Percentiles rank a stretch among this genome's conserved stretches.
These are phyloP conservation scores for Eupithecia dodoneata DNA, from an alignment of 2,888 invertebrate species.

Conservation along the genomic window DNA sequence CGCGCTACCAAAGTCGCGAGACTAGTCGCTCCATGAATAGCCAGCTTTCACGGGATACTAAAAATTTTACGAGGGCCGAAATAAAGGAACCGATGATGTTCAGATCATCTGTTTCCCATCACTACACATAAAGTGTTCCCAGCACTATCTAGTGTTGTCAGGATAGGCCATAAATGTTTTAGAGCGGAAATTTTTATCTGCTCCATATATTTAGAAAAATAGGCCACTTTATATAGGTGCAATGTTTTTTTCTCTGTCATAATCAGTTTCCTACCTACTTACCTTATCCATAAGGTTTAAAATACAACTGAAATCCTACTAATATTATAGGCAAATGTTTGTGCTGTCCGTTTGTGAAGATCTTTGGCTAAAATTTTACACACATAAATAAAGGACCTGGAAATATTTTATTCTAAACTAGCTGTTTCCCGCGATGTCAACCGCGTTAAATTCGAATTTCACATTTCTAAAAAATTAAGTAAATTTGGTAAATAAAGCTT, in stretches of 20 bases:
- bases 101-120: conserved; percentile 66
- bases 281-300: not conserved
- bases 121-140: conserved; percentile 53
- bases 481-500: too few relatives aligned
- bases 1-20: conserved; percentile 8
- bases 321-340: too few relatives aligned
- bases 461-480: too few relatives aligned
- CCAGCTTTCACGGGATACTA: conserved; percentile 59
- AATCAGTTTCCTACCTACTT: not conserved
- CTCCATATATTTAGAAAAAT: conserved; percentile 10
- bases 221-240: not conserved
- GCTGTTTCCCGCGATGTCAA: too few relatives aligned
- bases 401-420: too few relatives aligned
- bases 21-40: conserved; percentile 48
- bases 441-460: too few relatives aligned
- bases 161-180: conserved; percentile 55
- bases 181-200: conserved; percentile 45
- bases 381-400: too few relatives aligned
- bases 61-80: conserved; percentile 71
- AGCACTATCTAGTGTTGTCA: conserved; percentile 34
- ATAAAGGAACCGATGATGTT: conserved; percentile 65
- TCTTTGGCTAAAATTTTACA: too few relatives aligned
- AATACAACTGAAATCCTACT: not conserved
- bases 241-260: not conserved
- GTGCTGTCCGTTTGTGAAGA: too few relatives aligned